Evolutionary conservation across 2,888 invertebrate genomes (phyloP), one percentile per base, ranked within the genome.

Genomic region (Nephrocerus scutellatus): DNA sequence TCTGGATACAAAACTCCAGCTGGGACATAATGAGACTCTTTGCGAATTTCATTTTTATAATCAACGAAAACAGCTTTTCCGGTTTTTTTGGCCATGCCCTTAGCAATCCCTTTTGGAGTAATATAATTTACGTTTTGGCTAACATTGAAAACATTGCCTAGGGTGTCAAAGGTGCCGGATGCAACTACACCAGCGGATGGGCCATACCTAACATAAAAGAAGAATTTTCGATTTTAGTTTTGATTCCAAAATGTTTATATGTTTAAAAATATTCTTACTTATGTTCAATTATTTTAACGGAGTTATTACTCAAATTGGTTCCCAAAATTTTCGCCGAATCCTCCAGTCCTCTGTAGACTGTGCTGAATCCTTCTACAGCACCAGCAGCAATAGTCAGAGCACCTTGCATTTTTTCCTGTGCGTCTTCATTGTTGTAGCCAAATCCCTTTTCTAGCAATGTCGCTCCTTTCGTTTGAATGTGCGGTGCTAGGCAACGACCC

Each of bases 251-350:
- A 14, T 18, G 26, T 19, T 35, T 25, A 23, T 13, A 22, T 7
- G n/a, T 5, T 18, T 19, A 18, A 24, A 30, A 14, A 13, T 13
- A 15, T 7, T 39, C 72, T 66, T 69, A 84, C 83, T 78, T 83
- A 57, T 85, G 77, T 51, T 79, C 71, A 25, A 86, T 82, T 37
- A 84, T 74, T 55, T 76, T 74, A 1, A 84, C 84, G 1, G 84
- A 84, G 62, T 85, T 84, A 49, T 80, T 71, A 33, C 82, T 76
- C 16, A 86, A 60, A 55, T 70, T 76, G 22, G 57, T 63, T 7
- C 80, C 83, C 33, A 86, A 61, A 31, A 77, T 76, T 39, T 72
- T 72, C 2, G 83, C 83, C 1, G 84, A 83, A 31, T 74, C 70
- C 55, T 86, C 84, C 24, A 86, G 63, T 3, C 83, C 78, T 51